Base-by-base conservation (phyloP, 2,888 invertebrate species). In the Troides helena region DNA sequence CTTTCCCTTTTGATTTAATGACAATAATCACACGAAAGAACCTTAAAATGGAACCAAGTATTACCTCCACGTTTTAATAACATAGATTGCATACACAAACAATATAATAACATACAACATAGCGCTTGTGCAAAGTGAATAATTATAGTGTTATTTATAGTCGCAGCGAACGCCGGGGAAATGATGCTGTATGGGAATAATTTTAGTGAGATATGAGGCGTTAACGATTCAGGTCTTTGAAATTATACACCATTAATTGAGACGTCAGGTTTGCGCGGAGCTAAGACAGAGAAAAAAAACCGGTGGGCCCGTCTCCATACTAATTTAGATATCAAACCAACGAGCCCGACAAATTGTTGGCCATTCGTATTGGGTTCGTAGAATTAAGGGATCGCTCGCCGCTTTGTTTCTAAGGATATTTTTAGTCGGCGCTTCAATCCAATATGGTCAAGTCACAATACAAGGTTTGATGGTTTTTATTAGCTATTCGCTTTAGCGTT, bases 271-370 rank as follows among this genome's bases (percentile, higher is more conserved):
- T 84, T 80, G 84, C 82, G 81, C 81, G 78, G 76, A 77, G 79
- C 74, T 77, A 75, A 74, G 76, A 75, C 8, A 39, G 80, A 85
- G 85, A 84, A 84, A 75, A 75, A 81, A 81, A 83, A 39, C 39
- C 39, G 8, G 39, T 39, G 39, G 80, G 76, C 81, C 84, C 85
- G 88, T 88, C 87, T 86, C 84, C 89, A 87, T 88, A 89, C 89
- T 89, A 89, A 90, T 89, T 90, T 89, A 89, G 90, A 88, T 90
- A 90, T 90, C 88, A 88, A 85, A 81, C 80, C 87, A 85, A 85
- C 85, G 84, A 86, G 85, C 79, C 87, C 86, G 89, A 89, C 89
- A 89, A 90, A 89, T 90, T 87, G 88, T 85, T 81, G 74, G 81
- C 82, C 83, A 85, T 87, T 84, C 85, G 86, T 85, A 81, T 84